Base-by-base conservation (phyloP, 2,888 invertebrate genomes). In the Unio delphinus region DNA sequence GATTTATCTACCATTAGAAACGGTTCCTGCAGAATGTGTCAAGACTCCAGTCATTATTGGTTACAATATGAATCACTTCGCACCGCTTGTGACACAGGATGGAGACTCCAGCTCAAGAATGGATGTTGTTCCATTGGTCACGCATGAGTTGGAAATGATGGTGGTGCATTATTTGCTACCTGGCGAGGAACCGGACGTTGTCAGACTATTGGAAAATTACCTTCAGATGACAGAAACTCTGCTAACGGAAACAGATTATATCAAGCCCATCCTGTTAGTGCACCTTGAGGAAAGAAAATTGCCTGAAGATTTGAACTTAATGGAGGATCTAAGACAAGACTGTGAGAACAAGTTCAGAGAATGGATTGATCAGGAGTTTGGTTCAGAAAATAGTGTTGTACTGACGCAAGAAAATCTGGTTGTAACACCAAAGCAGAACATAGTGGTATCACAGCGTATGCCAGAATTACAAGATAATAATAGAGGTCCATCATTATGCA, bases 1-100 rank as follows among this genome's bases (percentile, higher is more conserved):
- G 1, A 82, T 89, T 64, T 89, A 89, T 78, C 81, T 89, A 28
- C 89, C 89, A 0, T 69, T 89, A 30, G 83, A 88, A 57, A 81
- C 83, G 80, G 20, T 67, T 2, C 73, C 82, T 7, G 59, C 59
- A 7, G 74, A 83, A 3, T 86, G 85, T 61, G 64, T 70, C 60
- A 83, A 81, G 65, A 79, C 71, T 28, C 89, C 89, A 0, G 71
- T 89, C 7, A 70, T 89, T 4, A 72, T 89, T 7, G 86, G 85
- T 18, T 89, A 83, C 67, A 79, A 79, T 66, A 72, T 79, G 66
- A 85, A 80, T 64, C 89, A 89, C 75, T 89, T 89, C 72, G 80
- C 81, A 63, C 88, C 89, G 0, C 71, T 89, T 28, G 68, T 88
- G 8, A 75, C 77, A n/a, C 76, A 76, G 55, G 78, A 81, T 8